These are phyloP conservation scores for Furcifer pardalis DNA, from an alignment of 2,797 vertebrate genomes.

Conservation along the genomic window DNA sequence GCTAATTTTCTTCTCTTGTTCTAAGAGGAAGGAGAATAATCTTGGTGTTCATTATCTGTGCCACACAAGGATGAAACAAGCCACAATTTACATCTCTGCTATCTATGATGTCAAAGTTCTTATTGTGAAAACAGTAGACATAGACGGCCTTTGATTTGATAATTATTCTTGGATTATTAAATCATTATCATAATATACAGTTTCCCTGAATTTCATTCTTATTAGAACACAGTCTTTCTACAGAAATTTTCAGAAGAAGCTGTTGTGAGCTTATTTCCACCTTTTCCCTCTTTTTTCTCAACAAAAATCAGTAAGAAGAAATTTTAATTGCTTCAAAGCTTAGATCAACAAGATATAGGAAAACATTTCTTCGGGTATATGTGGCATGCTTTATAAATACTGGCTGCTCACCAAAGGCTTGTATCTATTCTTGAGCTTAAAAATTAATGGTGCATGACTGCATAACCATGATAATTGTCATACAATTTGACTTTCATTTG, in stretches of 20 bases:
- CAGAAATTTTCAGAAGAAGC: not conserved
- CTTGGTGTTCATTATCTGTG: too few relatives aligned
- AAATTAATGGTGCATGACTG: constrained; percentile 65
- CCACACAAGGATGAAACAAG: too few relatives aligned
- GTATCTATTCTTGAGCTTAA: constrained; percentile 65
- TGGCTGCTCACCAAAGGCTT: constrained; percentile 65
- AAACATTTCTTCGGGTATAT: constrained; percentile 59
- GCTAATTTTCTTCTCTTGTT: too few relatives aligned
- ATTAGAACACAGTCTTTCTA: not conserved
- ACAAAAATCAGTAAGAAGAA: constrained; percentile 37
- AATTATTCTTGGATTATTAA: constrained; percentile 44
- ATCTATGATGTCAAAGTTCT: not conserved
- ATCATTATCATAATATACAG: constrained; percentile 21
- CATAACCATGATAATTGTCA: constrained; percentile 61
- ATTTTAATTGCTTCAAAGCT: constrained; percentile 62
- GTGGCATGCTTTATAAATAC: constrained; percentile 51
- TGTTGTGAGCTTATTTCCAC: constrained; percentile 42
- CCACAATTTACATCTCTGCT: too few relatives aligned
- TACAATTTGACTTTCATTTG: constrained; percentile 61
- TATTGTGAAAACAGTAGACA: not conserved
- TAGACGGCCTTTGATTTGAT: not conserved
- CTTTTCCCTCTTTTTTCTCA: constrained; percentile 51
- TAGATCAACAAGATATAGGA: constrained; percentile 59
- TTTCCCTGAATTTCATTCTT: constrained; percentile 33
- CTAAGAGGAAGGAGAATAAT: too few relatives aligned